phyloP scores from a whole-genome alignment of 1,140 invertebrate species.

The Triops cancriformis region DNA sequence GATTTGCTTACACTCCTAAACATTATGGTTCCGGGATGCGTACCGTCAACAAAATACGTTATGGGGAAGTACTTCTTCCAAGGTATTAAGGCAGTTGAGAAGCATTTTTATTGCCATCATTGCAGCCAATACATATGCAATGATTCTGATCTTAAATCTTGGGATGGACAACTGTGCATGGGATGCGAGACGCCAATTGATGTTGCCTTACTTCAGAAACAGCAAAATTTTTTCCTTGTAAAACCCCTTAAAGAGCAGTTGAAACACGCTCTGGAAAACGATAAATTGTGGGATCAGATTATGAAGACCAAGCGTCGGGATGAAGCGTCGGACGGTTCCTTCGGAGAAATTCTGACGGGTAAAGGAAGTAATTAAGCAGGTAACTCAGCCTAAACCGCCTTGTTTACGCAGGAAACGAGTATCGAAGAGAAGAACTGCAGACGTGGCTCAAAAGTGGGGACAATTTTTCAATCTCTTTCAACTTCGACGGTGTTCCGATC shows the following conservation, averaged over 20 bases:
- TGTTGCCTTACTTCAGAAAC: not conserved
- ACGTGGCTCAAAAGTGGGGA: too few relatives aligned
- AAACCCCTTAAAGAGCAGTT: constrained; percentile 13
- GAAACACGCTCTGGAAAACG: not conserved
- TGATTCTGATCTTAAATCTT: not conserved
- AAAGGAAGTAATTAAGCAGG: not conserved
- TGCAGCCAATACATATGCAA: constrained; percentile 4
- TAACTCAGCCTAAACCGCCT: not conserved
- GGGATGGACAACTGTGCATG: not conserved
- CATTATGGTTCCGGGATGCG: not conserved
- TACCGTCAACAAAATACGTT: too few relatives aligned
- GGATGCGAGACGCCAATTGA: not conserved
- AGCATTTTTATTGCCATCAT: constrained; percentile 19
- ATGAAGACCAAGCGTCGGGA: not conserved
- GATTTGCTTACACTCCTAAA: constrained; percentile 18
- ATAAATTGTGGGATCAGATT: not conserved
- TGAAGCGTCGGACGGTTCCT: not conserved
- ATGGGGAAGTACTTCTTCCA: too few relatives aligned
- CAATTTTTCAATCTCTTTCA: too few relatives aligned
- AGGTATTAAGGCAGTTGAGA: too few relatives aligned
- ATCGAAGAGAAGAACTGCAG: too few relatives aligned
- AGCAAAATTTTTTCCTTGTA: not conserved
- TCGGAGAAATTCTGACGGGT: not conserved
- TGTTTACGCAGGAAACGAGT: too few relatives aligned
- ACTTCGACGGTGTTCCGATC: constrained; percentile 35